These are phyloP conservation scores for Sinohyriopsis cumingii DNA, from an alignment of 2,888 invertebrate species.

Conservation along the genomic window DNA sequence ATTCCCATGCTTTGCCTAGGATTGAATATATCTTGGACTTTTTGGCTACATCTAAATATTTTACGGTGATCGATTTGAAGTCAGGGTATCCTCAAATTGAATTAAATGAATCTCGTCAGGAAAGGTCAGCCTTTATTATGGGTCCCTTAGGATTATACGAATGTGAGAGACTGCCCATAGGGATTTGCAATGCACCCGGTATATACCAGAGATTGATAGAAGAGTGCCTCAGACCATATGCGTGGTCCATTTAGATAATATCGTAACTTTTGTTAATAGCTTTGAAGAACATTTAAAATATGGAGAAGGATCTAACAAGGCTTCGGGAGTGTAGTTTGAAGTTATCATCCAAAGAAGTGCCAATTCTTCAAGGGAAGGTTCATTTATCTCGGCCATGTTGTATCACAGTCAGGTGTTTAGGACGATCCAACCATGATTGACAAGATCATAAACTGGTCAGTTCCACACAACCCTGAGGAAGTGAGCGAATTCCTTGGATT, in stretches of 20 bases:
- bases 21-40: slow-evolving; percentile 12
- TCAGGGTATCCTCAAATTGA: slow-evolving; percentile 9
- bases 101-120: too few relatives aligned
- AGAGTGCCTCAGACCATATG: slow-evolving; percentile 13
- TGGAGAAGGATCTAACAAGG: slow-evolving; percentile 6
- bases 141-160: slow-evolving; percentile 9
- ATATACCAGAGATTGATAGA: slow-evolving; percentile 18
- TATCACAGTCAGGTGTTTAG: too few relatives aligned
- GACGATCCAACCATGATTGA: too few relatives aligned
- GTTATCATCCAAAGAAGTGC: background rate
- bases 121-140: slow-evolving; percentile 7
- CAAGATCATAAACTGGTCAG: too few relatives aligned
- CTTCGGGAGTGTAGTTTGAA: slow-evolving; percentile 5
- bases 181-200: slow-evolving; percentile 9
- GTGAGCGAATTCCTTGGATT: too few relatives aligned
- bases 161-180: slow-evolving; percentile 12
- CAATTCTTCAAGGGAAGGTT: background rate
- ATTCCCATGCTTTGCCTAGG: slow-evolving; percentile 5
- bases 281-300: too few relatives aligned
- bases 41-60: background rate
- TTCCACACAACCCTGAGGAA: too few relatives aligned
- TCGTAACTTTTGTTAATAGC: too few relatives aligned
- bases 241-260: slow-evolving; percentile 10
- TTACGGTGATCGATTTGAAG: slow-evolving; percentile 8
- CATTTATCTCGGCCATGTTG: slow-evolving; percentile 6